These are phyloP conservation scores for Malurus splendens DNA, from an alignment of 2,797 vertebrate species.

Conservation along the genomic window DNA sequence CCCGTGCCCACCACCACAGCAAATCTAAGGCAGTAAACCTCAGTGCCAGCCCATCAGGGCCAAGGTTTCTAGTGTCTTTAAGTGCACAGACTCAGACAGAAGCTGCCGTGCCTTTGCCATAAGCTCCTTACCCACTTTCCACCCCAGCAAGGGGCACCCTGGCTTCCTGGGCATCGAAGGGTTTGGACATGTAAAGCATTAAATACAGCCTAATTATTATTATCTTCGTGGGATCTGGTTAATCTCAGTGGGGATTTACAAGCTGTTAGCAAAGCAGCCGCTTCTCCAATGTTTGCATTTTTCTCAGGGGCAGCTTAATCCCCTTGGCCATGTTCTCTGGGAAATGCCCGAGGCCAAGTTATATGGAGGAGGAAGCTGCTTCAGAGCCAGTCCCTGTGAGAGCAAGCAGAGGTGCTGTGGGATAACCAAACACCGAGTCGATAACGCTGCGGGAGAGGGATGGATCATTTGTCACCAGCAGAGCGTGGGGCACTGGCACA, in stretches of 20 bases:
- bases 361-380: background rate
- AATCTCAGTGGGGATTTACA: conserved; percentile 20
- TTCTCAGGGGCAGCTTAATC: conserved; percentile 14
- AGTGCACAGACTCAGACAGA: background rate
- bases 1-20: accelerated
- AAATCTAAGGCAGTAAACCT: background rate
- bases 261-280: background rate
- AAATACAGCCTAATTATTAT: conserved; percentile 40
- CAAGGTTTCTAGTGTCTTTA: background rate
- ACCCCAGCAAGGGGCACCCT: background rate
- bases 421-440: background rate
- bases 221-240: conserved; percentile 28
- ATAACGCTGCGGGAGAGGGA: background rate
- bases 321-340: background rate
- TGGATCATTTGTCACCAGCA: background rate
- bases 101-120: accelerated
- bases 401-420: background rate
- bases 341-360: background rate
- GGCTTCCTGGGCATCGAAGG: background rate
- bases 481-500: accelerated
- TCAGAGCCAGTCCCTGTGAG: background rate
- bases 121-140: background rate
- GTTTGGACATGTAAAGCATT: background rate
- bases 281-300: background rate
- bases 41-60: accelerated